Evolutionary conservation across 2,113 vertebrate species (phyloP).

Genomic region (Nyctibius bracteatus): DNA sequence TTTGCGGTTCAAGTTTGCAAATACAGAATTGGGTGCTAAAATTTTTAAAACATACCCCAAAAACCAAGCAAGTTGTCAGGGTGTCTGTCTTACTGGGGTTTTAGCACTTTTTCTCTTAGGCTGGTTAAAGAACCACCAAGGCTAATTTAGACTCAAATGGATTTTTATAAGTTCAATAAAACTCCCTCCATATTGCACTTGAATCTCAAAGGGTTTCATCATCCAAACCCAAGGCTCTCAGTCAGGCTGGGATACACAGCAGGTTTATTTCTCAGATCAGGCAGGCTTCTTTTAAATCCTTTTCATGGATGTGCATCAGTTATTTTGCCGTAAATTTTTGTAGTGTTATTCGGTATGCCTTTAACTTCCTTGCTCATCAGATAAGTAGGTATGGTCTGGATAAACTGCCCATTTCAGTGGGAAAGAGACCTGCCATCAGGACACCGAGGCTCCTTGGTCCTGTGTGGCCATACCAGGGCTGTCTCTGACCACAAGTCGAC

Average conservation of each 20-base stretch:
- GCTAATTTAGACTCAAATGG: neutral
- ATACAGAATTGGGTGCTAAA: neutral
- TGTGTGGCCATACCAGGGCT: neutral
- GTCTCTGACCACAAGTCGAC: neutral
- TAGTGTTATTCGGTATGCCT: neutral
- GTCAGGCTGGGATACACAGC: neutral
- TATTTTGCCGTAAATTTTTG: neutral
- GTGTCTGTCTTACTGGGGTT: neutral
- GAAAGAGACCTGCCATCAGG: neutral
- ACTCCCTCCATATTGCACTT: neutral
- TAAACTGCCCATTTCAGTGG: neutral
- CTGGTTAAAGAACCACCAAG: neutral
- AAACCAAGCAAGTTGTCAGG: neutral
- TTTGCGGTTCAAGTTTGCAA: slow-evolving; percentile 45
- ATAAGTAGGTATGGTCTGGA: neutral
- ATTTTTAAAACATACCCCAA: neutral
- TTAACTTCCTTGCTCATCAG: neutral
- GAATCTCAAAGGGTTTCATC: neutral
- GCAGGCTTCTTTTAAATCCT: neutral
- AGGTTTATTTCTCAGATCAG: neutral
- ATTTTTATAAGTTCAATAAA: neutral
- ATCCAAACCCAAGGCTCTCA: neutral
- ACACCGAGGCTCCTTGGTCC: neutral
- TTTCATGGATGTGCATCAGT: neutral
- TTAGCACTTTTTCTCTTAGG: neutral